Base-by-base conservation (phyloP, 1,140 invertebrate genomes). In the Cyclina sinensis region DNA sequence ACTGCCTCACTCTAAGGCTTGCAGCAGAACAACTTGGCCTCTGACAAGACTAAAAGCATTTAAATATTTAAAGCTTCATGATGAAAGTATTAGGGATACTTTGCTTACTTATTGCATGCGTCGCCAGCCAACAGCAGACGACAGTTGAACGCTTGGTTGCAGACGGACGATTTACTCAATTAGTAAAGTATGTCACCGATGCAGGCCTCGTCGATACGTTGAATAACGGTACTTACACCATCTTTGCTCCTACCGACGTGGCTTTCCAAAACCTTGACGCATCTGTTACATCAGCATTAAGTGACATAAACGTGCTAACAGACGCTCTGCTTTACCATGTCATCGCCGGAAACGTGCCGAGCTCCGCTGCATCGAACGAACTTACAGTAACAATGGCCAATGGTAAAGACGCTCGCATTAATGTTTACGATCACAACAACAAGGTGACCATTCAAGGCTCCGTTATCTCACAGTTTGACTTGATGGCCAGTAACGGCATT, bases 211-310 rank as follows among this genome's bases (percentile, higher is more conserved):
- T 27, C 27, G 73, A 14, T 24, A 48, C 43, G 2, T 18, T 76
- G 39, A 76, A 76, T 35, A 76, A 27, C 24, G 96, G 95, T 0
- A 94, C 97, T 0, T 98, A 97, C 94, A 98, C 98, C 0, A 96
- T 98, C 24, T 98, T 98, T 93, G 98, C 98, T 12, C 98, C 98
- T 57, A 97, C 97, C 68, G 97, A 98, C 94, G 96, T 97, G 54
- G 98, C 98, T 85, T 98, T 98, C 94, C 96, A 95, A 96, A 43
- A 96, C 96, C n/a, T 94, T 97, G 57, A 96, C 96, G 90, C 96
- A 96, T 0, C 96, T 96, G 76, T 97, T 89, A 92, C 97, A 18
- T 95, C 96, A 30, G 95, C 96, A 57, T 96, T 97, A 7, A 96
- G 96, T 4, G 96, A 97, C 91, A 96, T 96, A 76, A 96, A 96